Percentiles rank a stretch among this genome's conserved stretches.
phyloP scores from a whole-genome alignment of 1,140 invertebrate genomes.

The Sycophila sp. region DNA sequence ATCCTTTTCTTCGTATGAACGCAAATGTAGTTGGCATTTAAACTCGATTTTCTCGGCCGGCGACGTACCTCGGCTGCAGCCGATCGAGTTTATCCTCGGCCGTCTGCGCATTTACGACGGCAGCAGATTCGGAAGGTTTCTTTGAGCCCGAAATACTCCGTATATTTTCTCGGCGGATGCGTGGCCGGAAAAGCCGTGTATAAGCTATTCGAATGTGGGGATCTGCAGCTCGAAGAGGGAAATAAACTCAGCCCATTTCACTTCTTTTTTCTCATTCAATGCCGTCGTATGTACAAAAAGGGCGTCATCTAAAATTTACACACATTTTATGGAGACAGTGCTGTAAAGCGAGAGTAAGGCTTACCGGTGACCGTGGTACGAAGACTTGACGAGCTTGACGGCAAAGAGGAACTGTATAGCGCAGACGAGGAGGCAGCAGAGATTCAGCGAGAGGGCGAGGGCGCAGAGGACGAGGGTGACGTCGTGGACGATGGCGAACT shows the following conservation, averaged over 20 bases:
- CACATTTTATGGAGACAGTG: too few species aligned
- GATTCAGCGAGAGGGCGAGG: constrained; percentile 85
- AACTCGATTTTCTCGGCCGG: not conserved
- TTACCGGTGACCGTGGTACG: constrained; percentile 63
- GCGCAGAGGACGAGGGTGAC: constrained; percentile 89
- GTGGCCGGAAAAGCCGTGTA: not conserved
- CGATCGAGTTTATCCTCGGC: not conserved
- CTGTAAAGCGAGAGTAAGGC: not conserved
- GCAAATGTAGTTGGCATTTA: not conserved
- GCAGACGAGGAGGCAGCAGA: constrained; percentile 92
- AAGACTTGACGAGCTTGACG: constrained; percentile 87
- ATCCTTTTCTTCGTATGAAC: not conserved
- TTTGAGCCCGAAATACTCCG: not conserved
- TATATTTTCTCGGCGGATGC: too few species aligned
- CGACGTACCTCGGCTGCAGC: not conserved
- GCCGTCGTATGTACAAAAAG: too few species aligned
- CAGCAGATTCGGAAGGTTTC: not conserved
- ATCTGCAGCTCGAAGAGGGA: not conserved
- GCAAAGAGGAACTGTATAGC: constrained; percentile 94
- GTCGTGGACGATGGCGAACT: constrained; percentile 89
- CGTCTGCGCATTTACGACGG: too few species aligned
- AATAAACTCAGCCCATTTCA: not conserved
- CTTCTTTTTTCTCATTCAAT: too few species aligned
- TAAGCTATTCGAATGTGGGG: not conserved
- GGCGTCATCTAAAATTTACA: too few species aligned